Evolutionary conservation across 2,797 vertebrate genomes (phyloP).

Genomic region (Enteromius thamalakanensis): DNA sequence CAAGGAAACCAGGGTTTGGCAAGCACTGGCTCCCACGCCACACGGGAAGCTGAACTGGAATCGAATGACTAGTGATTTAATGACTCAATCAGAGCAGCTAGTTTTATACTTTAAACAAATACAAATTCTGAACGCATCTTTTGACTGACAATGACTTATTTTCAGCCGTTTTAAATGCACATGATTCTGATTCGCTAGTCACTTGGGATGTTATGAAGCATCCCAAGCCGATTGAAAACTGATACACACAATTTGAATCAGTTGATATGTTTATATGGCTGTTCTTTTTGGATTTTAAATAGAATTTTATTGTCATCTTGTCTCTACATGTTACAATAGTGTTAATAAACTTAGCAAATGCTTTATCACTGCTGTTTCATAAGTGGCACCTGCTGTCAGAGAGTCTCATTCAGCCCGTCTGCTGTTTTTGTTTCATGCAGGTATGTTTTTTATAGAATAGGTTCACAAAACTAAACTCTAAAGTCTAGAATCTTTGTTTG

Average conservation of each 20-base stretch:
- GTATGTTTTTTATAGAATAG: too few species aligned
- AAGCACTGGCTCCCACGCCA: not conserved
- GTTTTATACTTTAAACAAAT: not conserved
- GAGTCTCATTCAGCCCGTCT: too few species aligned
- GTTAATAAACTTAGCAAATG: too few species aligned
- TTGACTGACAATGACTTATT: not conserved
- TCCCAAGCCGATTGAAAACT: not conserved
- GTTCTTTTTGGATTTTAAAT: not conserved
- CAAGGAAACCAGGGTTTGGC: not conserved
- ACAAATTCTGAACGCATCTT: not conserved
- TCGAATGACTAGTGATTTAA: not conserved
- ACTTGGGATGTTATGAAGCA: not conserved
- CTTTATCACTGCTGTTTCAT: too few species aligned
- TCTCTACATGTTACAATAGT: not conserved
- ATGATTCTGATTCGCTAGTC: not conserved
- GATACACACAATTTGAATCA: not conserved
- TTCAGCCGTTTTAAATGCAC: not conserved
- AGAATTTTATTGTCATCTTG: not conserved
- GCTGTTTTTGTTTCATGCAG: too few species aligned
- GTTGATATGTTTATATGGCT: not conserved
- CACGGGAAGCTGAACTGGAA: not conserved
- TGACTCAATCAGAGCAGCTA: not conserved
- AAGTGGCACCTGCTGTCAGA: too few species aligned
- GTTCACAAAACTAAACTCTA: too few species aligned
- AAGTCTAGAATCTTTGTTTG: too few species aligned